These are phyloP conservation scores for Amphimallon solstitiale DNA, from an alignment of 2,888 invertebrate species.

Conservation along the genomic window DNA sequence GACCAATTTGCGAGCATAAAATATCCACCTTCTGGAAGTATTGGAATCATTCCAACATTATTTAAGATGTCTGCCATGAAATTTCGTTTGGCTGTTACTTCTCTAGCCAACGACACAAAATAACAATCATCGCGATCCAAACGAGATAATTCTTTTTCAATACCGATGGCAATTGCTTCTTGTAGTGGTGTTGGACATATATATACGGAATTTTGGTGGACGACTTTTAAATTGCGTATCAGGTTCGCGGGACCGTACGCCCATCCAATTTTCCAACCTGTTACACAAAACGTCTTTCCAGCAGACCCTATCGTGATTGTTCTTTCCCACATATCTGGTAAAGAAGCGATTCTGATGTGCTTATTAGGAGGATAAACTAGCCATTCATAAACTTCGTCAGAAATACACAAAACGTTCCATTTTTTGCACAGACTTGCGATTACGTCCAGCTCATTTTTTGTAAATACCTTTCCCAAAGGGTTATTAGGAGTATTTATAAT, in stretches of 20 bases:
- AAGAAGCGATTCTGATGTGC: conserved; percentile 89
- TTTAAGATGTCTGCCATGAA: conserved; percentile 77
- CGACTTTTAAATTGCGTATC: conserved; percentile 81
- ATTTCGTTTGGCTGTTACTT: conserved; percentile 82
- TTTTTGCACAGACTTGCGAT: conserved; percentile 92
- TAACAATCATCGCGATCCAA: conserved; percentile 82
- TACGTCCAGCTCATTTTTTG: conserved; percentile 71
- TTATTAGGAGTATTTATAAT: conserved; percentile 97
- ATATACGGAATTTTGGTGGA: conserved; percentile 95
- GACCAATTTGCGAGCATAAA: conserved; percentile 96
- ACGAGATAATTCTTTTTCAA: conserved; percentile 83
- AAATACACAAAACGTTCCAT: conserved; percentile 88
- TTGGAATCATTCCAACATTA: conserved; percentile 87
- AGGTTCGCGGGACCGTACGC: conserved; percentile 88
- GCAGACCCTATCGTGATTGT: conserved; percentile 97
- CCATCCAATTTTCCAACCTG: conserved; percentile 98
- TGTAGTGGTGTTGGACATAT: conserved; percentile 90
- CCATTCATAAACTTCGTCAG: conserved; percentile 99
- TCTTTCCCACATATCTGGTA: conserved; percentile 97
- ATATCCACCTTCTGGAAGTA: conserved; percentile 95
- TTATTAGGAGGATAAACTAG: conserved; percentile 83
- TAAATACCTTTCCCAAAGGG: conserved; percentile 92
- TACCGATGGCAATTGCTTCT: conserved; percentile 90
- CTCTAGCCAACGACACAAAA: conserved; percentile 77
- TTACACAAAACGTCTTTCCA: conserved; percentile 98